Conservation (phyloP, 2,888 invertebrate species). For the Microchrysa polita region DNA sequence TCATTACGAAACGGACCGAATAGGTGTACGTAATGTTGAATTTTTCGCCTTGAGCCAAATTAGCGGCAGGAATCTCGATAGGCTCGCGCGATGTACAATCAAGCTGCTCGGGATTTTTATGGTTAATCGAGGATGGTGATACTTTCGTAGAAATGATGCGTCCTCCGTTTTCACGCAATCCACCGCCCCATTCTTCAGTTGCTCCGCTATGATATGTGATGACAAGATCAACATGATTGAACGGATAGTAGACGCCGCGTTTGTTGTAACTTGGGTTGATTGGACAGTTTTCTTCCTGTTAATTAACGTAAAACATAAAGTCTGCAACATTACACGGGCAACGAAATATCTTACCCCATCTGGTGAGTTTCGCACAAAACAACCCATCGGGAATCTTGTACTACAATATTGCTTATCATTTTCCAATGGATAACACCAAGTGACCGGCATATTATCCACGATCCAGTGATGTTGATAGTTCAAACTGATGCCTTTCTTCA, state of each 20-base stretch:
- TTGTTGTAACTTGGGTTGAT: conserved; percentile 70
- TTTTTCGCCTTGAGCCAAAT: conserved; percentile 64
- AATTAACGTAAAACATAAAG: conserved; percentile 13
- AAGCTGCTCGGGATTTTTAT: conserved; percentile 64
- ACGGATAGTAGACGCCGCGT: conserved; percentile 86
- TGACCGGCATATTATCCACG: conserved; percentile 98
- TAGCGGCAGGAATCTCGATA: conserved; percentile 75
- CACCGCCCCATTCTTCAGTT: conserved; percentile 86
- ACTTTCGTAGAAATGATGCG: conserved; percentile 87
- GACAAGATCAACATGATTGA: conserved; percentile 95
- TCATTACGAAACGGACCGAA: conserved; percentile 80
- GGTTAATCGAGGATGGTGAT: conserved; percentile 70
- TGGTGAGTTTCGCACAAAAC: conserved; percentile 73
- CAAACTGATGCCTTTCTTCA: conserved; percentile 91
- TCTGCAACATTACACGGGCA: background rate
- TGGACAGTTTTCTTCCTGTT: conserved; percentile 67
- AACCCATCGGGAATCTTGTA: conserved; percentile 98
- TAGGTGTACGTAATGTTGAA: conserved; percentile 86
- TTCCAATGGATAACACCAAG: conserved; percentile 89
- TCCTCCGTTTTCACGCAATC: conserved; percentile 82
- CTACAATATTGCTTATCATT: conserved; percentile 86
- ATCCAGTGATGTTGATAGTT: conserved; percentile 99
- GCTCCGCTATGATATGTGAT: conserved; percentile 93
- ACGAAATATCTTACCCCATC: conserved; percentile 54
- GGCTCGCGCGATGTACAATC: conserved; percentile 69